Evolutionary conservation across 2,797 vertebrate genomes (phyloP).

Genomic region (Coendou prehensilis): DNA sequence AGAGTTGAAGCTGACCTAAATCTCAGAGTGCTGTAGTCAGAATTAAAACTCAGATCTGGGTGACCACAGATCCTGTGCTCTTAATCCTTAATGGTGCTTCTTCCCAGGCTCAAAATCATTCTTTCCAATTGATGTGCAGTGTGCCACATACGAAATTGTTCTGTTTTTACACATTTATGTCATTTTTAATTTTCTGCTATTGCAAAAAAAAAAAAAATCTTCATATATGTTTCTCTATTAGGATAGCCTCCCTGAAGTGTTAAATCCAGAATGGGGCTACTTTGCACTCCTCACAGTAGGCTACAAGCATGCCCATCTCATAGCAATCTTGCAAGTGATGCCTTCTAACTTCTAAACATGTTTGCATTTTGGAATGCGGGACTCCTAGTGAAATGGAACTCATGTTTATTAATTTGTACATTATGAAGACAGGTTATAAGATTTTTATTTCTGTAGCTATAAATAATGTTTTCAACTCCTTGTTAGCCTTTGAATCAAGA

Average conservation of each 20-base stretch:
- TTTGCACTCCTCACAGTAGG: background rate
- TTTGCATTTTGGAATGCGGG: background rate
- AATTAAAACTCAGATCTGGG: background rate
- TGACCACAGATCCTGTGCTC: background rate
- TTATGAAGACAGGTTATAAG: background rate
- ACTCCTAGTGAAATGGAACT: background rate
- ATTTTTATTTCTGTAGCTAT: background rate
- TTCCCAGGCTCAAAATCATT: background rate
- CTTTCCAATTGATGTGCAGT: background rate
- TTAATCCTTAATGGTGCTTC: rapidly evolving
- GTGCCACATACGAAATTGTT: background rate
- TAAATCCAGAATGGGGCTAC: background rate
- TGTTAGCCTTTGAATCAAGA: background rate
- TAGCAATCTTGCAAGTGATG: background rate
- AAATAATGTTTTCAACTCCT: background rate
- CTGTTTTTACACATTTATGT: background rate
- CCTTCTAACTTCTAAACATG: background rate
- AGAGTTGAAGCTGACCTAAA: background rate
- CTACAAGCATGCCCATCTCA: background rate
- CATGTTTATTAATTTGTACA: background rate
- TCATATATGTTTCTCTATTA: background rate
- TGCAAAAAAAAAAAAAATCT: background rate
- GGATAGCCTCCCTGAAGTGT: background rate
- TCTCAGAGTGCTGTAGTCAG: background rate
- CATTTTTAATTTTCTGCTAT: background rate